phyloP scores from a whole-genome alignment of 2,797 vertebrate species.

The Premnoplex brunnescens region DNA sequence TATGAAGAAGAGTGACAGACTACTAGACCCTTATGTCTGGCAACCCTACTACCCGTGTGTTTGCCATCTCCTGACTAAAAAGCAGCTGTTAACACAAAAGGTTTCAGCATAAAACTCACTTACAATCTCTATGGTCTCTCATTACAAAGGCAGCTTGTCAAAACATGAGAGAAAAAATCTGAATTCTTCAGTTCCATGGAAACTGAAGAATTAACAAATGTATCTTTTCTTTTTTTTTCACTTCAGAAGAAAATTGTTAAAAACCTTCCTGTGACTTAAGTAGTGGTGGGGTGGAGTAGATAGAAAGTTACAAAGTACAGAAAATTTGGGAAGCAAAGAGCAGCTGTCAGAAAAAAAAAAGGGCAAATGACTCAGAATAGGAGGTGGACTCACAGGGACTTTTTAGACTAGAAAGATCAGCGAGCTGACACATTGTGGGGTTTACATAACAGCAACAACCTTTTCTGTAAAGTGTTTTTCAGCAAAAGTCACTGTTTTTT shows the following conservation, averaged over 20 bases:
- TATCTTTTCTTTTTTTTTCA: not conserved
- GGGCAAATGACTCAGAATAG: not conserved
- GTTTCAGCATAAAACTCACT: slow-evolving; percentile 13
- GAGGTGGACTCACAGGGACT: accelerated
- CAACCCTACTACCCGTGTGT: not conserved
- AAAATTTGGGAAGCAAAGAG: not conserved
- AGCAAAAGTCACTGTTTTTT: not conserved
- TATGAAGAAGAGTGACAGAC: not conserved
- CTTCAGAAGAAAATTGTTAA: not conserved
- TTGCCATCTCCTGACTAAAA: not conserved
- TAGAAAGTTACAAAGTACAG: not conserved
- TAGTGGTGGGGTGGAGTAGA: not conserved
- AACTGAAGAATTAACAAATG: not conserved
- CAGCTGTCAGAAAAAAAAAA: not conserved
- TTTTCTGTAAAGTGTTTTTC: not conserved
- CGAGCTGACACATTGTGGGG: accelerated
- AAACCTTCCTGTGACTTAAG: not conserved
- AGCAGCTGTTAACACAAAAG: not conserved
- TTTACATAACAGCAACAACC: not conserved
- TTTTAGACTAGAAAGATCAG: not conserved
- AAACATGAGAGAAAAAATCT: slow-evolving; percentile 1
- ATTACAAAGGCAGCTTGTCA: not conserved
- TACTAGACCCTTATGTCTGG: not conserved
- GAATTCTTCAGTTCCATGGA: slow-evolving; percentile 43
- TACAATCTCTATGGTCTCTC: not conserved